Base-by-base conservation (phyloP, 2,797 vertebrate species). In the Silurus aristotelis region DNA sequence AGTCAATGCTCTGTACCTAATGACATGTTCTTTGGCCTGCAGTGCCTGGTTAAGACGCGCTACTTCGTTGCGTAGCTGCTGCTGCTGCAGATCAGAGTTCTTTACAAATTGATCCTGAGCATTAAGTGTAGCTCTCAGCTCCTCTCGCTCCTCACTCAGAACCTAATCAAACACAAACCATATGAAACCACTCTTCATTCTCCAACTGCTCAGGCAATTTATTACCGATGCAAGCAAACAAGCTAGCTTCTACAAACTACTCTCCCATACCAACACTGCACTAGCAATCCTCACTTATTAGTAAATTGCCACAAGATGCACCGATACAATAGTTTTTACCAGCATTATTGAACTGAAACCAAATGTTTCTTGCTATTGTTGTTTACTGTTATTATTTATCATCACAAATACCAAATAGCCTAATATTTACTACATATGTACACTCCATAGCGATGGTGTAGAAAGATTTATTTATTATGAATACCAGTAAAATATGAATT, bases 91-190 rank as follows among this genome's bases (percentile, higher is more conserved):
- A 87, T 92, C 95, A 55, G 93, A 88, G 80, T 92, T 93, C 58
- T 19, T 92, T 76, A 95, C 92, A 85, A 95, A 94, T 83, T 94
- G 87, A 83, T 95, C 95, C 89, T 97, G 96, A 85, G 94, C 93
- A 75, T 95, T 93, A 87, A 96, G 90, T 6, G 94, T 94, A 84
- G 93, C 92, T 58, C 88, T 94, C 63, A 96, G 93, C 31, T 96
- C 95, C 73, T 92, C 93, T 87, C 95, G 95, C 90, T 97, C 96
- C 89, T 95, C 95, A 77, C 93, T 93, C 1, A 95, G 88, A 82
- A 93, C 90, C 97, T 97, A 92, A 0, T 0, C 63, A 83, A 15
- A 79, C 25, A 85, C 22, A 25, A 87, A 63, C 15, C 38, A 55
- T 63, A 58, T 27, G 10, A 56, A 15, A 20, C 58, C 48, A 48